These are phyloP conservation scores for Syngnathus typhle DNA, from an alignment of 2,113 vertebrate species.

Conservation along the genomic window DNA sequence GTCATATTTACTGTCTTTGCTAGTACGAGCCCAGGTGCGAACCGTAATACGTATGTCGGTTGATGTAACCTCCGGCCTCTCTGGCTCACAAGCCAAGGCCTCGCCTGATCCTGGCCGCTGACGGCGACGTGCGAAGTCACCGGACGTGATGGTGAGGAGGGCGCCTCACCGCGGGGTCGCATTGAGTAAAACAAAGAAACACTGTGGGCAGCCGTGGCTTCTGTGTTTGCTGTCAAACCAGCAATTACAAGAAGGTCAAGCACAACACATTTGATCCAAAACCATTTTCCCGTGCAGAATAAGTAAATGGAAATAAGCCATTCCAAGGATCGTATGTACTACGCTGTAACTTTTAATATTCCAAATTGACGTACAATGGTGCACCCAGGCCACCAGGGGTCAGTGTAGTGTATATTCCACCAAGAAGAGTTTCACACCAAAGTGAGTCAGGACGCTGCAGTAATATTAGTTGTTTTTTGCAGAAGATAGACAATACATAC, in stretches of 20 bases:
- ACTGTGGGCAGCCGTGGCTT: slow-evolving; percentile 50
- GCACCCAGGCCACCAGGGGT: neutral
- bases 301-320: neutral
- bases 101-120: slow-evolving; percentile 69
- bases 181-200: slow-evolving; percentile 64
- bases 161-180: slow-evolving; percentile 39
- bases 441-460: neutral
- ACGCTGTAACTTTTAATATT: neutral
- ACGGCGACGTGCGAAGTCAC: slow-evolving; percentile 62
- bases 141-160: slow-evolving; percentile 49
- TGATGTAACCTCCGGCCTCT: slow-evolving; percentile 75
- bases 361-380: neutral
- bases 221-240: slow-evolving; percentile 57
- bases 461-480: no score
- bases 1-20: slow-evolving; percentile 61
- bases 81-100: slow-evolving; percentile 41
- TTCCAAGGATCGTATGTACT: neutral
- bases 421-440: neutral
- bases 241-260: slow-evolving; percentile 42
- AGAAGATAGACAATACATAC: no score
- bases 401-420: neutral
- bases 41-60: slow-evolving; percentile 67
- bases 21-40: slow-evolving; percentile 67
- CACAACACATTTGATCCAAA: slow-evolving; percentile 24
- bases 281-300: neutral